A percentile compares a stretch with the other conserved stretches of the same genome.
Evolutionary conservation across 2,888 invertebrate species (phyloP).

Genomic region (Aphidoletes aphidimyza): DNA sequence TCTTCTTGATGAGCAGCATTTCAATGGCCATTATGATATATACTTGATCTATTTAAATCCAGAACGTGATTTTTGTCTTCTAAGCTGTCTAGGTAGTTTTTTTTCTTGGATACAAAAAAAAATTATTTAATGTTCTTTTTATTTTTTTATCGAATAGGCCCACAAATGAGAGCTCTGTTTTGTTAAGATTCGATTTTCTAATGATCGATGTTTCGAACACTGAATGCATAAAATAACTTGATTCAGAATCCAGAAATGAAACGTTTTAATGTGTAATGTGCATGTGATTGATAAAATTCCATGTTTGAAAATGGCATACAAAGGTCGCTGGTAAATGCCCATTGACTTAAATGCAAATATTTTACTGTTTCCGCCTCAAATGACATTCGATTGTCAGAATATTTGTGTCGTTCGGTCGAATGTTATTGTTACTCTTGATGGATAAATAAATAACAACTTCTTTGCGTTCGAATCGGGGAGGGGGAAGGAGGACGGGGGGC

Average conservation of each 20-base stretch:
- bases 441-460: constrained; percentile 27
- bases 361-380: not conserved
- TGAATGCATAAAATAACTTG: too few species aligned
- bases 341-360: constrained; percentile 25
- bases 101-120: not conserved
- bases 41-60: constrained; percentile 16
- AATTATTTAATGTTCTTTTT: not conserved
- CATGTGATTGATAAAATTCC: not conserved
- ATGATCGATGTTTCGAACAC: too few species aligned
- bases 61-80: not conserved
- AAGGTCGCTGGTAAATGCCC: not conserved
- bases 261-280: not conserved
- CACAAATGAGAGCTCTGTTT: too few species aligned
- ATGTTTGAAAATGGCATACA: not conserved
- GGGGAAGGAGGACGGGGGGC: too few species aligned
- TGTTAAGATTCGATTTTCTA: too few species aligned
- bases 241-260: too few species aligned
- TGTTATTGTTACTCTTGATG: constrained; percentile 7
- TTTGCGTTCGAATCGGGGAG: too few species aligned
- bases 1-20: not conserved
- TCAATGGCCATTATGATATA: not conserved
- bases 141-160: too few species aligned
- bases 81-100: not conserved
- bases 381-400: not conserved
- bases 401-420: not conserved